phyloP scores from a whole-genome alignment of 2,888 invertebrate genomes.

The Chorisops tibialis region DNA sequence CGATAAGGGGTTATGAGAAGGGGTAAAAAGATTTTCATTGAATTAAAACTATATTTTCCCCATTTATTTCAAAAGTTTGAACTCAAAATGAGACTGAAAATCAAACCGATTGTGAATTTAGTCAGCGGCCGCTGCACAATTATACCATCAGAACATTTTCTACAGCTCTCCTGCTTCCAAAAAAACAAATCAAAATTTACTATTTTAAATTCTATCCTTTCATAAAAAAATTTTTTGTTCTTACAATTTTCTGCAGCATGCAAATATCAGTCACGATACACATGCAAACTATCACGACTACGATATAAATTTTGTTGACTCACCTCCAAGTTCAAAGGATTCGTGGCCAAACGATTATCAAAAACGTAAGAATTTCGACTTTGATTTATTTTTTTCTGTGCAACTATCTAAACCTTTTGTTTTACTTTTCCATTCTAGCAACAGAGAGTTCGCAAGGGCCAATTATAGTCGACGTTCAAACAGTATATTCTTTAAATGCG shows the following conservation, averaged over 20 bases:
- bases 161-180: no score
- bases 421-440: neutral
- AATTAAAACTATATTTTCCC: no score
- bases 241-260: constrained; percentile 37
- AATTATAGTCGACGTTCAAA: constrained; percentile 50
- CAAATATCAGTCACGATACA: constrained; percentile 39
- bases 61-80: no score
- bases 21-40: no score
- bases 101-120: no score
- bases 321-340: constrained; percentile 52
- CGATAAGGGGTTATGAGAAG: no score
- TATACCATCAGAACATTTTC: no score
- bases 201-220: neutral
- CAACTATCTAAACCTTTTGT: neutral
- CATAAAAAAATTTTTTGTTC: neutral
- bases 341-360: constrained; percentile 49
- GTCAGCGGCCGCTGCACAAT: no score
- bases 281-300: constrained; percentile 42
- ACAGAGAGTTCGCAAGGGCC: constrained; percentile 42
- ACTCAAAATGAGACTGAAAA: no score
- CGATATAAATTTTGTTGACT: constrained; percentile 52
- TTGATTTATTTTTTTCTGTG: neutral
- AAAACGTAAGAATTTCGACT: constrained; percentile 31
- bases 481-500: constrained; percentile 45
- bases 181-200: no score